Conservation (phyloP, 37 sponge, comb jelly and placozoan species). For the Crambe crambe region DNA sequence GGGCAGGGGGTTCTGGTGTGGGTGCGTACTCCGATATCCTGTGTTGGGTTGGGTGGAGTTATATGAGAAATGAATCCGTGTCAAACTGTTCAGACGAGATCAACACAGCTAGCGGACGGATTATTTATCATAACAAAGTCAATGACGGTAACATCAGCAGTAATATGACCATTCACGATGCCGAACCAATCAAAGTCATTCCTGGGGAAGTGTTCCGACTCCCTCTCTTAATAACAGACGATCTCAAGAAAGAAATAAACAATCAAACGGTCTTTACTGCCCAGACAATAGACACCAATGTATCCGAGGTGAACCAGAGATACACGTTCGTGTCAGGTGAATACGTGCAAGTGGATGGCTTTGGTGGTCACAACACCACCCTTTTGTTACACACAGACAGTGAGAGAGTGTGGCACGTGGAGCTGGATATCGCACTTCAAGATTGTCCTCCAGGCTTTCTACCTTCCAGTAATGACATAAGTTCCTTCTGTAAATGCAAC, state of each 20-base stretch:
- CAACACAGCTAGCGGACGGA: background rate
- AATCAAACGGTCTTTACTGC: background rate
- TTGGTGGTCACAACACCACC: background rate
- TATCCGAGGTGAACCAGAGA: background rate
- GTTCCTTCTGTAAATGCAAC: background rate
- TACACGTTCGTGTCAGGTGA: background rate
- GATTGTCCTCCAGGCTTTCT: slow-evolving; percentile 18
- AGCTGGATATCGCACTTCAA: background rate
- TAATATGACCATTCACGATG: background rate
- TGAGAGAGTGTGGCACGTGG: slow-evolving; percentile 7
- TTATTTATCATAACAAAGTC: background rate
- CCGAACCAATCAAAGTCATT: background rate
- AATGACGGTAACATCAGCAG: slow-evolving; percentile 6
- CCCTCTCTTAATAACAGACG: slow-evolving; percentile 2
- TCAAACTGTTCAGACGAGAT: background rate
- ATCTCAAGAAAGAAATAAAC: background rate
- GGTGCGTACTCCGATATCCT: background rate
- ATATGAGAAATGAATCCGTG: background rate
- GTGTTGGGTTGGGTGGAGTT: slow-evolving; percentile 16
- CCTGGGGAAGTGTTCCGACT: slow-evolving; percentile 43
- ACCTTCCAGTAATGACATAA: background rate
- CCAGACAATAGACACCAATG: background rate
- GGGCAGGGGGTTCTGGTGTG: slow-evolving; percentile 1
- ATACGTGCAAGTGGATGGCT: background rate
- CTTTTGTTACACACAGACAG: background rate